Evolutionary conservation across 2,888 invertebrate species (phyloP), one percentile per base, ranked within the genome.

Genomic region (Perizoma flavofasciatum): DNA sequence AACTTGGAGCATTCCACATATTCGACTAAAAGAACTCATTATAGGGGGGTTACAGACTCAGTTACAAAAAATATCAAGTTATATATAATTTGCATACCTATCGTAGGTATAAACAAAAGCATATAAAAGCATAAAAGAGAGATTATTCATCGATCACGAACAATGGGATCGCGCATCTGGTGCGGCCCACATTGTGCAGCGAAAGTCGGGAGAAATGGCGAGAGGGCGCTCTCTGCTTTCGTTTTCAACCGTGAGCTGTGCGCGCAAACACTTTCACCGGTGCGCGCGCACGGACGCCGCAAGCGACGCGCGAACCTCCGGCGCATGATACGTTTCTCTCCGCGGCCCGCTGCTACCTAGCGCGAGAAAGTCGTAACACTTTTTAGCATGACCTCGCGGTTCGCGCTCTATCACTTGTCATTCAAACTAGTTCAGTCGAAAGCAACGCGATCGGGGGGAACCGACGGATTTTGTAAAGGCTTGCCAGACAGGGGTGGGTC

Each of bases 291-390:
- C 74, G 78, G 83, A 82, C 79, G 84, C 70, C 84, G 78, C 78
- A 88, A 89, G 86, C 87, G 85, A 69, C 84, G 77, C 78, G 74
- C 74, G 63, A 77, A 81, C 83, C 82, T 75, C 77, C 73, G 82
- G 79, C 85, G 79, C 81, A 77, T 85, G 83, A 75, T 79, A 80
- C 89, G 81, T 88, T 90, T 88, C 81, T 79, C 66, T 73, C 69
- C 79, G 77, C 73, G 70, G 68, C 71, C 72, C 68, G 65, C 62
- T 49, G 59, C 53, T 54, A 75, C 77, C 77, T 81, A 83, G 83
- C 82, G 78, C 90, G 92, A 89, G 91, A 92, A 92, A 92, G 92
- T 91, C 81, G 91, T 92, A 91, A 90, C 92, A 92, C 92, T 92
- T 92, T 91, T 89, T 81, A 86, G 70, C 77, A 77, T 89, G 91